Percentiles rank a stretch among this genome's conserved stretches.
These are phyloP conservation scores for Corythaixoides concolor DNA, from an alignment of 2,113 vertebrate species.

Conservation along the genomic window DNA sequence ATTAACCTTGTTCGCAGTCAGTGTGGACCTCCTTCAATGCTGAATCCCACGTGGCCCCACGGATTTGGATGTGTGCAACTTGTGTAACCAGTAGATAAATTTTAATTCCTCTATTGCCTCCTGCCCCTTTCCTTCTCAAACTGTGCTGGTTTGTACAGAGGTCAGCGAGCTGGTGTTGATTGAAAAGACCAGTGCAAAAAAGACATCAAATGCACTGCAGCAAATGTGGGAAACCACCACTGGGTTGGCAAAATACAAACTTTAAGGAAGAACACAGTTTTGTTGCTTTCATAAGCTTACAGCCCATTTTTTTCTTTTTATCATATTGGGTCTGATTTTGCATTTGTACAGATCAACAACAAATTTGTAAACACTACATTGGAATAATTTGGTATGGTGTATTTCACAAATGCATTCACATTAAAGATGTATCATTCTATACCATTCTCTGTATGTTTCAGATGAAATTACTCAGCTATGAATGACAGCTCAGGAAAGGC, in stretches of 20 bases:
- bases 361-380: neutral
- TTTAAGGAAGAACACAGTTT: neutral
- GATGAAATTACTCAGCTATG: neutral
- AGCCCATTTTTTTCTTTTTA: neutral
- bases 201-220: neutral
- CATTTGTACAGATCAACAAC: neutral
- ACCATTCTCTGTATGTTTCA: neutral
- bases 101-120: neutral
- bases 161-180: accelerated
- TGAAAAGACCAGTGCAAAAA: neutral
- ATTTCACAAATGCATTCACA: neutral
- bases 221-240: neutral
- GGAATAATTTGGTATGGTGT: neutral
- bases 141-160: neutral
- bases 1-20: neutral
- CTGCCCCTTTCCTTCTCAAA: neutral
- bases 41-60: neutral
- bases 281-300: neutral
- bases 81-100: neutral
- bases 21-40: neutral
- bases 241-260: neutral
- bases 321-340: neutral
- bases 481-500: neutral
- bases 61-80: neutral
- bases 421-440: neutral